These are phyloP conservation scores for Formicarius rufipectus DNA, from an alignment of 2,113 vertebrate genomes.

Conservation along the genomic window DNA sequence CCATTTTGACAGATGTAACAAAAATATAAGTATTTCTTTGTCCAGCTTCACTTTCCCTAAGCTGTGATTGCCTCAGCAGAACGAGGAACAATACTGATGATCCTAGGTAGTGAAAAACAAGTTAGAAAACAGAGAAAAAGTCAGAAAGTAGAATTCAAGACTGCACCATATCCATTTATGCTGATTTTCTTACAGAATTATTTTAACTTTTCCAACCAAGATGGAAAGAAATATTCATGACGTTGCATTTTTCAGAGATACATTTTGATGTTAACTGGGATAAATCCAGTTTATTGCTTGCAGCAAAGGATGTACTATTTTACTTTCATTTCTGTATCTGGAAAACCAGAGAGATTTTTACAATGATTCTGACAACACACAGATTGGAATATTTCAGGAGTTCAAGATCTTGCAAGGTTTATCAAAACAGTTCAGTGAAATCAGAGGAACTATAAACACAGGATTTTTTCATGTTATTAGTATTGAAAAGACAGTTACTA, in stretches of 20 bases:
- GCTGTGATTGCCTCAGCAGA: neutral
- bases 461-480: neutral
- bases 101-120: neutral
- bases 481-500: neutral
- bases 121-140: neutral
- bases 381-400: neutral
- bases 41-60: neutral
- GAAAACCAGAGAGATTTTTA: neutral
- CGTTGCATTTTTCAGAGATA: fast-evolving
- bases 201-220: neutral
- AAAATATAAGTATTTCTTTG: neutral
- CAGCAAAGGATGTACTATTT: neutral
- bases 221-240: neutral
- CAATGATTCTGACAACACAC: neutral
- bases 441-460: neutral
- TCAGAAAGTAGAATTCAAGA: neutral
- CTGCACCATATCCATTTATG: neutral
- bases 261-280: neutral
- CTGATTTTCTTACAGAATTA: neutral
- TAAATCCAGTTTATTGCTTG: neutral
- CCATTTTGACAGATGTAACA: neutral
- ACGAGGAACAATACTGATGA: neutral
- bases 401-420: neutral
- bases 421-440: neutral
- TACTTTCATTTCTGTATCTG: neutral